Evolutionary conservation across 1,140 invertebrate species (phyloP), one percentile per base, ranked within the genome.

Genomic region (Drosophila grimshawi): DNA sequence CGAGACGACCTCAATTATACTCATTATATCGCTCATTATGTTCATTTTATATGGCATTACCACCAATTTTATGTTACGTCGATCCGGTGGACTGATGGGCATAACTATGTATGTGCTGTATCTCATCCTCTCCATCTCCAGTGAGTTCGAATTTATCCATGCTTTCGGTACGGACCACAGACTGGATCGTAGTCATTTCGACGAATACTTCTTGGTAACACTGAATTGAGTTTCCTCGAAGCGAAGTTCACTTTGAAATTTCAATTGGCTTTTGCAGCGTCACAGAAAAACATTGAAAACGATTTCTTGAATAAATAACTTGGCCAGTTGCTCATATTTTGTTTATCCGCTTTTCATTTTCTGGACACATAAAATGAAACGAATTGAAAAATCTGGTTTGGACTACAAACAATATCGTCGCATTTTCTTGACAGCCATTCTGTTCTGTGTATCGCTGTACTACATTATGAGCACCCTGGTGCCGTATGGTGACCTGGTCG

Each of bases 61-160:
- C 4, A 78, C 76, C 0, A 65, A 78, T 10, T 78, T 78, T 8
- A 63, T 69, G 70, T 5, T 78, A 41, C 76, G 65, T 8, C 63
- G 71, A 3, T 56, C 64, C 7, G 71, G 52, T 8, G 64, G 46
- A 4, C 3, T 78, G 5, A 11, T 78, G 2, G 76, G 76, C n/a
- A 49, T 74, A 0, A 48, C 10, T 1, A 11, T 69, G 3, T 75
- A 78, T 30, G 30, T 7, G 10, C 0, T 75, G 0, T 75, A 61
- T 4, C 2, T 78, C 0, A 27, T 69, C 5, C 69, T 78, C 32
- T 30, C 35, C 27, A 27, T 60, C 6, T 29, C 43, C 33, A 74
- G 60, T 32, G 75, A 77, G 33, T 68, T 74, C 1, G 70, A 77
- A 6, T 0, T 74, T 0, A 53, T 56, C 3, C 75, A 77, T 39